These are phyloP conservation scores for Ferrisia virgata DNA, from an alignment of 2,888 invertebrate genomes.

Conservation along the genomic window DNA sequence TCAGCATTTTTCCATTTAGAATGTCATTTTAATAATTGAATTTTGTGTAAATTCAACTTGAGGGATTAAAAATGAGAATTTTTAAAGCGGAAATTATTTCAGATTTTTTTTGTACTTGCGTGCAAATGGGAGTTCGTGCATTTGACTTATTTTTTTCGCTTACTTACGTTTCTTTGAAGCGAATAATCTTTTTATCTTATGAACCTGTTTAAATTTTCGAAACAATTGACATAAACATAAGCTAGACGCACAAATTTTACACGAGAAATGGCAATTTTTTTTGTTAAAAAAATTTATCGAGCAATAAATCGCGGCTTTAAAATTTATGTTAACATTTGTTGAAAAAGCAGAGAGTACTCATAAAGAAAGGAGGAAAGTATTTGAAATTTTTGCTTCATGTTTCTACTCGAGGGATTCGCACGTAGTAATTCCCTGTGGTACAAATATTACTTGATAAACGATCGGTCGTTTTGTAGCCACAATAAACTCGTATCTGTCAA, in stretches of 20 bases:
- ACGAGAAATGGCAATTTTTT: neutral
- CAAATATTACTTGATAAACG: slow-evolving; percentile 13
- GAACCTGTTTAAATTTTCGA: neutral
- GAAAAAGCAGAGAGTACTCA: neutral
- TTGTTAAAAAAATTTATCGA: neutral
- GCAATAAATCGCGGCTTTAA: neutral
- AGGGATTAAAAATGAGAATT: neutral
- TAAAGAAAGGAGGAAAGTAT: neutral
- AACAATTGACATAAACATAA: too few species aligned
- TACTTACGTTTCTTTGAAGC: neutral
- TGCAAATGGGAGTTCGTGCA: too few species aligned
- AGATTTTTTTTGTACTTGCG: too few species aligned
- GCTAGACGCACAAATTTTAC: too few species aligned
- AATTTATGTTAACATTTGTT: slow-evolving; percentile 1
- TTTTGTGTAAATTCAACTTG: neutral
- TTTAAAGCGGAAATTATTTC: neutral
- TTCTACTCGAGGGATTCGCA: neutral
- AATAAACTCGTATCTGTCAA: neutral
- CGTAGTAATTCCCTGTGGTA: neutral
- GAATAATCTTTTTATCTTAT: neutral
- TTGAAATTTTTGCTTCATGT: neutral
- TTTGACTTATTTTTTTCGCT: neutral
- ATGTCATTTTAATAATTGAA: neutral
- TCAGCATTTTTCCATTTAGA: neutral
- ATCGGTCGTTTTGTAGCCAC: neutral